Conservation (phyloP, 2,888 invertebrate species). For the Apomyelois bistriatella region DNA sequence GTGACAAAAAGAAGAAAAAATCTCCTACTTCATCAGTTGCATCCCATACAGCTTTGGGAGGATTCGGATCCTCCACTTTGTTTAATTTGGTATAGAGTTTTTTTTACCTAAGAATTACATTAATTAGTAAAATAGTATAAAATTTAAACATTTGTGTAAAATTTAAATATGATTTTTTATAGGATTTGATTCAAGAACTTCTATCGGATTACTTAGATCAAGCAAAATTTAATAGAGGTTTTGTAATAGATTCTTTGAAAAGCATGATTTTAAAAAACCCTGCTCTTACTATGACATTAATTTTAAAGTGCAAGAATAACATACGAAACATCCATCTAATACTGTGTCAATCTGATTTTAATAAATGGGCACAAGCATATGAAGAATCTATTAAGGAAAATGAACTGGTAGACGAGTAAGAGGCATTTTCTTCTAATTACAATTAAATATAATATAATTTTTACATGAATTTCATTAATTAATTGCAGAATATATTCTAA, state of each 20-base stretch:
- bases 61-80: constrained; percentile 56
- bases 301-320: constrained; percentile 55
- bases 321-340: constrained; percentile 60
- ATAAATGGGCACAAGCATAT: constrained; percentile 55
- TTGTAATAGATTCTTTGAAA: constrained; percentile 59
- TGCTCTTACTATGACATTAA: constrained; percentile 44
- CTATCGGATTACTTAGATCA: constrained; percentile 50
- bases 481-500: constrained; percentile 37
- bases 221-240: constrained; percentile 53
- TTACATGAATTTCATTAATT: not conserved
- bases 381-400: constrained; percentile 54
- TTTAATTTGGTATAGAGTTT: constrained; percentile 51
- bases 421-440: not conserved
- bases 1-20: constrained; percentile 61
- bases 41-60: constrained; percentile 43
- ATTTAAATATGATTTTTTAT: too few relatives aligned
- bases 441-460: not conserved
- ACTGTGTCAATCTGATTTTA: constrained; percentile 62
- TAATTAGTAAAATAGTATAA: too few relatives aligned
- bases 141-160: too few relatives aligned
- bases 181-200: constrained; percentile 62
- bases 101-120: not conserved
- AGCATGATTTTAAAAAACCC: constrained; percentile 57
- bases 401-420: constrained; percentile 53
- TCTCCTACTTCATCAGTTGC: constrained; percentile 42